Evolutionary conservation across 2,797 vertebrate genomes (phyloP).

Genomic region (Nothura maculosa): DNA sequence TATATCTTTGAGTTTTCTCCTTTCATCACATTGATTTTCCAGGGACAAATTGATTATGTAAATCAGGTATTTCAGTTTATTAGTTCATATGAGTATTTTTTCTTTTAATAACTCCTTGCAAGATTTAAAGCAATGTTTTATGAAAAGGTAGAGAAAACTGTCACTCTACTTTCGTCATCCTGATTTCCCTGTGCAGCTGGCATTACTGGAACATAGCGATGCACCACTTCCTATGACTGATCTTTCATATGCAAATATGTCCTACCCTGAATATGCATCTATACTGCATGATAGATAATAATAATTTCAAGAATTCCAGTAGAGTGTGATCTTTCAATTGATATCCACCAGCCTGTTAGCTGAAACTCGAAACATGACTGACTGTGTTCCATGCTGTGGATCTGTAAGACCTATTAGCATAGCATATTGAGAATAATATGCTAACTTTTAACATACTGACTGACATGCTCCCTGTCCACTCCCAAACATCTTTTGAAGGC

Average conservation of each 20-base stretch:
- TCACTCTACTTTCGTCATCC: not conserved
- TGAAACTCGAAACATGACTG: slow-evolving; percentile 44
- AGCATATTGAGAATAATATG: slow-evolving; percentile 36
- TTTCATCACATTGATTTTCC: slow-evolving; percentile 41
- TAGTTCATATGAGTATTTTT: slow-evolving; percentile 48
- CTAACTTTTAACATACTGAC: slow-evolving; percentile 38
- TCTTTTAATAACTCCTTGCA: slow-evolving; percentile 17
- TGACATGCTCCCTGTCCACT: not conserved
- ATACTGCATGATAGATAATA: not conserved
- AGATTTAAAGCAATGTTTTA: slow-evolving; percentile 14
- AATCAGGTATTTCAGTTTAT: slow-evolving; percentile 36
- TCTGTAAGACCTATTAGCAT: slow-evolving; percentile 41
- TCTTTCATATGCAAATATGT: slow-evolving; percentile 44
- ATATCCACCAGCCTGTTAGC: slow-evolving; percentile 65
- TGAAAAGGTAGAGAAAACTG: not conserved
- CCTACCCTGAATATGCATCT: slow-evolving; percentile 33
- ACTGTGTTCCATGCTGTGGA: not conserved
- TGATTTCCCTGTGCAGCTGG: slow-evolving; percentile 30
- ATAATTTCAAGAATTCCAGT: slow-evolving; percentile 32
- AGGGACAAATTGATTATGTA: slow-evolving; percentile 61
- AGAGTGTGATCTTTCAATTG: slow-evolving; percentile 24
- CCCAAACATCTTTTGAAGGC: not conserved
- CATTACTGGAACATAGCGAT: not conserved
- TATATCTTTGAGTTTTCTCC: not conserved
- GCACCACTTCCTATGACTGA: not conserved